These are phyloP conservation scores for Scolopax mira DNA, from an alignment of 2,113 vertebrate genomes.

Conservation along the genomic window DNA sequence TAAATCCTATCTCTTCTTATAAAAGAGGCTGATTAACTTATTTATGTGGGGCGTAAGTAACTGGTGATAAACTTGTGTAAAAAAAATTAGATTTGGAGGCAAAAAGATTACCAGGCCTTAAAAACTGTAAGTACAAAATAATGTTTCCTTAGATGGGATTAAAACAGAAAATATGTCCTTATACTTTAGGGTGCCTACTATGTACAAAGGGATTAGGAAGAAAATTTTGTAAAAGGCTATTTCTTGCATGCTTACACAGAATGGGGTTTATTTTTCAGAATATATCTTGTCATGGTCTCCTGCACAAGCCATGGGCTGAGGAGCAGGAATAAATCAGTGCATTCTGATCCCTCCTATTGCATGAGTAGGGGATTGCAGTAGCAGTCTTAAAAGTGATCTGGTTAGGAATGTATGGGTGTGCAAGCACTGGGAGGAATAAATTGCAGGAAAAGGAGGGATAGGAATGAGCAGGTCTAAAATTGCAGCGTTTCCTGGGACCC, in stretches of 20 bases:
- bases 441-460: not conserved
- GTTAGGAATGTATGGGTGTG: not conserved
- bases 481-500: not conserved
- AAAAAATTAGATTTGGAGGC: not conserved
- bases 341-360: not conserved
- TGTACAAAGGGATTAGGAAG: not conserved
- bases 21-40: not conserved
- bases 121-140: not conserved
- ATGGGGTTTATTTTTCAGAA: not conserved
- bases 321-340: not conserved
- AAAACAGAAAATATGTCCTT: not conserved
- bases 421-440: not conserved
- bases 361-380: not conserved
- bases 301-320: not conserved
- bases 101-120: conserved; percentile 2
- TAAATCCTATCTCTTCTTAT: not conserved
- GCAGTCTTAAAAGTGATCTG: not conserved
- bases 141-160: not conserved
- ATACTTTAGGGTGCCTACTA: not conserved
- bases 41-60: not conserved
- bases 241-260: not conserved
- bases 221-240: not conserved
- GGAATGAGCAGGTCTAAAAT: not conserved
- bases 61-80: not conserved
- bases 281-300: not conserved